Conservation (phyloP, 2,888 invertebrate genomes). For the Halocaridina rubra region DNA sequence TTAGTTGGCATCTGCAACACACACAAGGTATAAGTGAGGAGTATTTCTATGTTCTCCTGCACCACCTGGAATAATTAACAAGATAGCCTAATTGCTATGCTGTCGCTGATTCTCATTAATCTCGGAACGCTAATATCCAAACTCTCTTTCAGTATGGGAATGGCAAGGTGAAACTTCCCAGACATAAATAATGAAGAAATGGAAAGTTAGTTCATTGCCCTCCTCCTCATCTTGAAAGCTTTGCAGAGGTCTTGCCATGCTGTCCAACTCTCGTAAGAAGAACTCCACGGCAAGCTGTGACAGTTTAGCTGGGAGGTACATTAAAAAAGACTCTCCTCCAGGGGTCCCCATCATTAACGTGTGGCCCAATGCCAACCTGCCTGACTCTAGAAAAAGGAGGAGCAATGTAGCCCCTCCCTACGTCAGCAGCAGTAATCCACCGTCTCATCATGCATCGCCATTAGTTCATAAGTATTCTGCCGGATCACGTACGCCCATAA, state of each 20-base stretch:
- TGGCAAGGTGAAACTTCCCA: conserved; percentile 17
- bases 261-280: conserved; percentile 58
- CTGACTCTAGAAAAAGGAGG: conserved; percentile 35
- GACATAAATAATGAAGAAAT: conserved; percentile 6
- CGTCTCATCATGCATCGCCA: conserved; percentile 43
- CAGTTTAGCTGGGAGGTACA: conserved; percentile 57
- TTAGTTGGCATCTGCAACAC: too few species aligned
- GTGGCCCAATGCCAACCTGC: conserved; percentile 50
- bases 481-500: conserved; percentile 23
- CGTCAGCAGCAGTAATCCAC: conserved; percentile 45
- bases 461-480: conserved; percentile 43
- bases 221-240: too few species aligned
- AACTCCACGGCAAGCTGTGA: conserved; percentile 60
- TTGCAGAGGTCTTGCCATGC: conserved; percentile 29
- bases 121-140: not conserved
- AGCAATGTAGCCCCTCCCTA: conserved; percentile 38
- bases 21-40: too few species aligned
- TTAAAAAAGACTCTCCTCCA: conserved; percentile 60
- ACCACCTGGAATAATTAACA: too few species aligned
- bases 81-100: too few species aligned
- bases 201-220: not conserved
- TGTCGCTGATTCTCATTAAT: not conserved
- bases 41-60: too few species aligned
- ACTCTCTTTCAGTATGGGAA: conserved; percentile 37
- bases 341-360: conserved; percentile 60